These are phyloP conservation scores for Euura lappo DNA, from an alignment of 1,140 invertebrate genomes.

Conservation along the genomic window DNA sequence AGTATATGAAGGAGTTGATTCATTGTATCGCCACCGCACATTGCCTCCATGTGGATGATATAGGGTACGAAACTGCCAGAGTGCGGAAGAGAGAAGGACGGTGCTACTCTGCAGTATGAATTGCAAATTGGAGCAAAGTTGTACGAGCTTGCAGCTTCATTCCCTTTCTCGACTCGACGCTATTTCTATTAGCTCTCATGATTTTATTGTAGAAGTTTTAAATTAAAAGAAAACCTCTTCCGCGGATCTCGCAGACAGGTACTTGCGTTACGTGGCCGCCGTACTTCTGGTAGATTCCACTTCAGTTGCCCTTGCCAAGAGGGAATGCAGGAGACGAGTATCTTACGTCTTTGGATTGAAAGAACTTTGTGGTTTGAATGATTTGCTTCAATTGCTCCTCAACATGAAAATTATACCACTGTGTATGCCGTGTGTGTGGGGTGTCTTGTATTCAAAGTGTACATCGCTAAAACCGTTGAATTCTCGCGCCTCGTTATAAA, in stretches of 20 bases:
- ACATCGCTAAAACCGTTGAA: no score
- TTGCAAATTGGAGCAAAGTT: conserved; percentile 3
- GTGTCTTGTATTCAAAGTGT: no score
- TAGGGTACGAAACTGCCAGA: background rate
- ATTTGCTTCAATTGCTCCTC: background rate
- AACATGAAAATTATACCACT: background rate
- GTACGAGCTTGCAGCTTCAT: background rate
- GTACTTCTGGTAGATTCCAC: background rate
- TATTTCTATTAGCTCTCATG: conserved; percentile 7
- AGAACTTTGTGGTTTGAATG: background rate
- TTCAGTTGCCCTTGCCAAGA: background rate
- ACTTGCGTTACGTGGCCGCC: background rate
- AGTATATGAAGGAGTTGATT: background rate
- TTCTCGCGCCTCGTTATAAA: no score
- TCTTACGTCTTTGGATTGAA: background rate
- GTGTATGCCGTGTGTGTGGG: no score
- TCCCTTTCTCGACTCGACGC: background rate
- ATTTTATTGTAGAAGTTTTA: conserved; percentile 3
- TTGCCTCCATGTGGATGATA: background rate
- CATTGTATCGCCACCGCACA: background rate
- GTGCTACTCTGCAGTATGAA: background rate
- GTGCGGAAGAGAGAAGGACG: background rate
- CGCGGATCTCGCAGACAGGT: background rate
- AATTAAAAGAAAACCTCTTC: background rate
- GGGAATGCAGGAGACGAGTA: background rate